Evolutionary conservation across 2,113 vertebrate genomes (phyloP), one percentile per base, ranked within the genome.

Genomic region (Pimephales promelas): DNA sequence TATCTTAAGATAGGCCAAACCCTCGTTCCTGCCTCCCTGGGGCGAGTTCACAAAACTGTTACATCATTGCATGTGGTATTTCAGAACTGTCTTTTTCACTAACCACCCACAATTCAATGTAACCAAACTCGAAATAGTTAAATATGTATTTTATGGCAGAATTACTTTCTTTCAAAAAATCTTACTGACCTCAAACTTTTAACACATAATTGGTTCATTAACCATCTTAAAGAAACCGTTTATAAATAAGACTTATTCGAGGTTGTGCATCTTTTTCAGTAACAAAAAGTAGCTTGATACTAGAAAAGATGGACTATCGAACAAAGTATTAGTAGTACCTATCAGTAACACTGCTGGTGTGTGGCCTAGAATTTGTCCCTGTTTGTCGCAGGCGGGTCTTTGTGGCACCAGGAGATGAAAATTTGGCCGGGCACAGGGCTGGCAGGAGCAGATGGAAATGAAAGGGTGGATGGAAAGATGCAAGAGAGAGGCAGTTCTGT

Each of bases 401-500:
- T 76, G 43, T 20, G 7, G 40, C 43, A 62, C 43, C 43, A 56
- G 26, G 31, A 71, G 79, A 81, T 70, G 79, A 56, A 28, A 70
- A 56, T 52, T 71, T 81, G 79, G 31, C 40, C 7, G 62, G 3
- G 31, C 2, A 8, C 64, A 70, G 22, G 8, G 31, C 79, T 70
- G 31, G 62, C 64, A 81, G 28, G 45, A 70, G 28, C 20, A 54
- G 79, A 70, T 70, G 62, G 54, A 81, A 81, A 47, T 10, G 20
- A 68, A 61, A 54, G 79, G 20, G 47, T 70, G 47, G 64, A 81
- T 81, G 47, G 64, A 56, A 54, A 24, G 62, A 81, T 68, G 57
- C 24, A 5, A 36, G 64, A 70, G 22, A 68, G 79, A 47, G 43
- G 31, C 5, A 52, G 47, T 81, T 70, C 31, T 54, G 79, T 40